Percentiles rank a stretch among this genome's conserved stretches.
Conservation (phyloP, 2,113 vertebrate genomes). For the Chaenogobius annularis region DNA sequence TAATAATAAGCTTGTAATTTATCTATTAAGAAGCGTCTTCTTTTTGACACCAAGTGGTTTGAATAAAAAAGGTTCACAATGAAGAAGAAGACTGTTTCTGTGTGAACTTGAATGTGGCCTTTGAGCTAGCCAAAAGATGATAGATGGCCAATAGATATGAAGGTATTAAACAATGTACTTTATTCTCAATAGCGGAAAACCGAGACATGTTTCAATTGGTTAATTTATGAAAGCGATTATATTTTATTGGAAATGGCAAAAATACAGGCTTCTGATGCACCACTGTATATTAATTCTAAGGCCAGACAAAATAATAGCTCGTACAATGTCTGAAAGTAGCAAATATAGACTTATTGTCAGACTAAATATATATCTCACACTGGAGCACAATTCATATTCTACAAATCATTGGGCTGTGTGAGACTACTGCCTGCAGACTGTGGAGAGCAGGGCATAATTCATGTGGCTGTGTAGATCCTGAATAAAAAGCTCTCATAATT, state of each 20-base stretch:
- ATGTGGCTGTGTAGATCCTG: constrained; percentile 7
- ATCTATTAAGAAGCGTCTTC: neutral
- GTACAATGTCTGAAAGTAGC: neutral
- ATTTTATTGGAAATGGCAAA: neutral
- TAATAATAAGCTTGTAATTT: too few species aligned
- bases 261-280: neutral
- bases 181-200: neutral
- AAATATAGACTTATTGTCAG: neutral
- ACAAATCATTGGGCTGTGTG: constrained; percentile 23
- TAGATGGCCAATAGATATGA: neutral
- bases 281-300: neutral
- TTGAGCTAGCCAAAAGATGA: constrained; percentile 18
- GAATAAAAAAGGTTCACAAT: too few species aligned
- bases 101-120: constrained; percentile 11
- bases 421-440: constrained; percentile 37
- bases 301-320: neutral
- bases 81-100: too few species aligned
- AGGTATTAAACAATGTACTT: constrained; percentile 20
- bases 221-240: neutral
- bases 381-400: neutral
- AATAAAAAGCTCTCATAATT: constrained; percentile 58
- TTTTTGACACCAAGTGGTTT: constrained; percentile 3
- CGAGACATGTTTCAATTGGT: constrained; percentile 1
- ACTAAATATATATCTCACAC: constrained; percentile 1
- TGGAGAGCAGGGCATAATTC: neutral